Base-by-base conservation (phyloP, 2,113 vertebrate species). In the Callipepla squamata region DNA sequence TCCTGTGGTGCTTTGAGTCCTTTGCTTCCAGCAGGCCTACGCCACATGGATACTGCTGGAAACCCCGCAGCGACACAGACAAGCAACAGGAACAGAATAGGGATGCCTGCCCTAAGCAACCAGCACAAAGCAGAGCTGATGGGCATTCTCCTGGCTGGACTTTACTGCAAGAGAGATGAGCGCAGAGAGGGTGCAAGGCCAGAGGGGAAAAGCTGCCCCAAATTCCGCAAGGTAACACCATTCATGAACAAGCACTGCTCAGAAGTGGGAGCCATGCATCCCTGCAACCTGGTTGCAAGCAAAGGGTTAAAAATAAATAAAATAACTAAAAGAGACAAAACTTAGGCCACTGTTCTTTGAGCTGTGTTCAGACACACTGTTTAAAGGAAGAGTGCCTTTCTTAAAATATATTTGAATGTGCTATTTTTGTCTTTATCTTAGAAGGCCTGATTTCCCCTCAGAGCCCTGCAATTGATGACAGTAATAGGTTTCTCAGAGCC, bases 361-460 rank as follows among this genome's bases (percentile, higher is more conserved):
- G 80, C 58, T n/a, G 48, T 6, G 0, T 32, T 96, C 87, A 92
- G 81, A 63, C 51, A 69, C 51, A 45, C 38, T 36, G 87, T 92
- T 51, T 88, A 76, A 90, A 95, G 91, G 68, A 94, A 95, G 79
- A 94, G 76, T 0, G 53, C 40, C 82, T 88, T 91, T 94, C 94
- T 95, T 88, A 94, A 95, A 94, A 95, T 88, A 86, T 19, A 95
- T 90, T 90, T 90, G 51, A 95, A 83, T 34, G 90, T 8, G n/a
- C 92, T 96, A 94, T 91, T 96, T 95, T 79, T 32, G 48, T 58
- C 93, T 91, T 94, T 94, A 91, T 95, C 93, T 95, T 94, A 93
- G 85, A 95, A 93, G 93, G 91, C 82, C 76, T 9, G 32, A 92
- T 96, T 96, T 96, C 94, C 94, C 93, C 93, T 94, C 62, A 81